Conservation (phyloP, 2,113 vertebrate species). For the Neoarius graeffei region DNA sequence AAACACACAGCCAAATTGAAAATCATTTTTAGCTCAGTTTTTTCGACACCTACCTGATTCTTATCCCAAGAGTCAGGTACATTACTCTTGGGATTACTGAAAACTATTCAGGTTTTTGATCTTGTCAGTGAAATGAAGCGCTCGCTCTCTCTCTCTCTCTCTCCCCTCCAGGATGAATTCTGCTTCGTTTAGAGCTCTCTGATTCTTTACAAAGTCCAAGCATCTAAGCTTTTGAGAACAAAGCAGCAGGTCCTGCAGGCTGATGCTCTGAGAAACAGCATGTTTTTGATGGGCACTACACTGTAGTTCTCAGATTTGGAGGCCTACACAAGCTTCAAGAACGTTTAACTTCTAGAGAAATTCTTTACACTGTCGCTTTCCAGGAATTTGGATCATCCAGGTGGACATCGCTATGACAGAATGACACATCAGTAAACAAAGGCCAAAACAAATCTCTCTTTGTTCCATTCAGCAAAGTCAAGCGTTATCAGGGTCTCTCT, state of each 20-base stretch:
- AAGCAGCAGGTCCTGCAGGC: constrained; percentile 32
- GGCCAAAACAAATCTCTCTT: constrained; percentile 40
- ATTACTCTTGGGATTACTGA: constrained; percentile 9
- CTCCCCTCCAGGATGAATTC: constrained; percentile 29
- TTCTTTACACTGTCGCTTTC: neutral
- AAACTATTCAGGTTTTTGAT: constrained; percentile 10
- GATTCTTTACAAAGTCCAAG: constrained; percentile 47
- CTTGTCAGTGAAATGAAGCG: constrained; percentile 7
- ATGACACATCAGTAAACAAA: constrained; percentile 45
- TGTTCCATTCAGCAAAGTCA: constrained; percentile 34
- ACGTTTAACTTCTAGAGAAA: neutral
- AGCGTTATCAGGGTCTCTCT: constrained; percentile 37
- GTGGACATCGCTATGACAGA: neutral
- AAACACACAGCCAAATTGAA: constrained; percentile 2
- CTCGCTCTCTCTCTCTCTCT: constrained; percentile 21
- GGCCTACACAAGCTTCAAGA: neutral
- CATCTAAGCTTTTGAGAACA: constrained; percentile 45
- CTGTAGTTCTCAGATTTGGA: neutral
- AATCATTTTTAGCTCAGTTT: neutral
- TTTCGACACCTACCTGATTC: neutral
- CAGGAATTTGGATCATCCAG: neutral
- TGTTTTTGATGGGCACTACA: constrained; percentile 20
- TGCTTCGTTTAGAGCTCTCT: constrained; percentile 39
- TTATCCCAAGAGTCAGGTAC: constrained; percentile 4
- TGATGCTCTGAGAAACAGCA: constrained; percentile 32